Base-by-base conservation (phyloP, 2,888 invertebrate species). In the Brachyptera risi region DNA sequence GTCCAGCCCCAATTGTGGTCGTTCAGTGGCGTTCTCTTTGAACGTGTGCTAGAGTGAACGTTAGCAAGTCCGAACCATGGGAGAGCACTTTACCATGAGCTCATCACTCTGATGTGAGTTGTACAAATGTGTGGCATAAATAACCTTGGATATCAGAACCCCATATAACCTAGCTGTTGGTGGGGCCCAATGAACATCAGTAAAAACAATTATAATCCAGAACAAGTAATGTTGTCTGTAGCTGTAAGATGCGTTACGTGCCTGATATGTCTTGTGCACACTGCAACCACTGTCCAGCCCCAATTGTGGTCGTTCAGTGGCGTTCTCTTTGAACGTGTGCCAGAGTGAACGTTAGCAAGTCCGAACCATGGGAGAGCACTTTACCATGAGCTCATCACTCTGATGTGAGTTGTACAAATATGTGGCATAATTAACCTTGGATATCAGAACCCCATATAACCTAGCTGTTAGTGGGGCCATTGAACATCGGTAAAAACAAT, bases 51-150 rank as follows among this genome's bases (percentile, higher is more conserved):
- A 40, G 40, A 40, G 7, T 11, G 15, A 40, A n/a, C 15, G n/a
- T n/a, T n/a, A n/a, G n/a, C 13, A 15, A n/a, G 40, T 15, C 3
- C 47, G 19, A 47, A 47, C 47, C 47, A 47, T 47, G 47, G 47
- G 47, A 24, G 47, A 47, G 9, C 31, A 3, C 47, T 24, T 5
- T 1, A 9, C 47, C 3, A 47, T 21, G 47, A 24, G 5, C 9
- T 47, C 19, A 9, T 47, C 47, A 19, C 47, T 47, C 47, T 47
- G 47, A 47, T 21, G 47, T 7, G n/a, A 19, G 23, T 24, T 47
- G 47, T n/a, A 24, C 47, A 47, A 21, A 31, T 31, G 11, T 11
- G 11, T 31, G n/a, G n/a, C n/a, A n/a, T n/a, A n/a, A n/a, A n/a
- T n/a, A n/a, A n/a, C n/a, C n/a, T n/a, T n/a, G n/a, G n/a, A n/a